Evolutionary conservation across 1,140 invertebrate genomes (phyloP), one percentile per base, ranked within the genome.

Genomic region (Harlomillsia oculata): DNA sequence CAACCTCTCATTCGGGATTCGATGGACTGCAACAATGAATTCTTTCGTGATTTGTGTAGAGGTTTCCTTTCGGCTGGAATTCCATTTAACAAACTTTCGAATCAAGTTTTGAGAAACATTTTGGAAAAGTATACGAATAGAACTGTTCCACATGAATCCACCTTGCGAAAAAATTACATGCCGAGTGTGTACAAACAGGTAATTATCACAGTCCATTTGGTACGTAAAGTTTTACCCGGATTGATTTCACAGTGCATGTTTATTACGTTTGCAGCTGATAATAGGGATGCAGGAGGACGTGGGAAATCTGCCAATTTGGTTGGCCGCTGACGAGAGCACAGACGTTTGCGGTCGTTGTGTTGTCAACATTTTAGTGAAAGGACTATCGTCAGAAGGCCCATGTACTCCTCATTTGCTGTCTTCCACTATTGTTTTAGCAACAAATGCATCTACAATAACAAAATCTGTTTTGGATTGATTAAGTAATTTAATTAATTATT

Each of bases 291-390:
- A 28, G 0, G 13, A 26, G 1, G 28, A 21, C 1, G 16, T 55
- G 1, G 41, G 43, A 1, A 34, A 45, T 2, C 5, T 2, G 2
- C 43, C 30, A 50, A 53, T 52, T 18, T 63, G 57, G 57, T 14
- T 63, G 14, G 37, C 51, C 3, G 39, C 49, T 25, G 49, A 64
- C 41, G 62, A 62, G 34, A 64, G 54, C 11, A 64, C 56, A 5
- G 62, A 64, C 50, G 36, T 37, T 8, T 13, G 16, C 18, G 45
- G 48, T 41, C 39, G 59, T 11, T 64, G 34, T 37, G 26, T 64
- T 40, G 62, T 49, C 2, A 57, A 48, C 14, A 34, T 64, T 2
- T 9, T 62, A 9, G 29, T 64, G 23, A 55, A 50, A 28, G 26
- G 16, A 14, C 23, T 62, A 41, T 25, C 40, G 34, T 46, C 37